phyloP scores from a whole-genome alignment of 2,888 invertebrate species.

The Pelosia muscerda region DNA sequence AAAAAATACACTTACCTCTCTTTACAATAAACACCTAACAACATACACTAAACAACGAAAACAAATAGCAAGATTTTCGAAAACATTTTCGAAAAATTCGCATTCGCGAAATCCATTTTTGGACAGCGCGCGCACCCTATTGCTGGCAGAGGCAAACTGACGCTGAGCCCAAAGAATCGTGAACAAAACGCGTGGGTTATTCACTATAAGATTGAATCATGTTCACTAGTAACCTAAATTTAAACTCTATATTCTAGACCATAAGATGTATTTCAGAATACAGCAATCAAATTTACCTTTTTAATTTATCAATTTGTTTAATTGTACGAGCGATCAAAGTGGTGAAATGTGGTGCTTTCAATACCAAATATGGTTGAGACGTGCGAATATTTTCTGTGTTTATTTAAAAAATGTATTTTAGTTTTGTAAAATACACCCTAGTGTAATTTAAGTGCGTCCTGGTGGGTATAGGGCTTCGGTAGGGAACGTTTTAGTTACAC shows the following conservation, averaged over 20 bases:
- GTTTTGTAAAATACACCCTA: neutral
- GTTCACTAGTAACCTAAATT: conserved; percentile 54
- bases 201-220: conserved; percentile 66
- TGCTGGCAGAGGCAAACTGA: conserved; percentile 70
- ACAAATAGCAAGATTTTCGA: conserved; percentile 32
- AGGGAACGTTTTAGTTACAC: neutral
- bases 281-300: conserved; percentile 63
- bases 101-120: conserved; percentile 57
- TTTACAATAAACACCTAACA: conserved; percentile 30
- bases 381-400: neutral
- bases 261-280: conserved; percentile 53
- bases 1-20: conserved; percentile 36
- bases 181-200: conserved; percentile 78
- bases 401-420: neutral
- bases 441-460: conserved; percentile 7
- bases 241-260: conserved; percentile 54
- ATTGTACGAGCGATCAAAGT: conserved; percentile 54
- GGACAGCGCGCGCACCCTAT: conserved; percentile 71
- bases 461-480: conserved; percentile 21
- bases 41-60: conserved; percentile 38
- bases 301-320: conserved; percentile 69
- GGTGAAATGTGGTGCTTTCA: conserved; percentile 54
- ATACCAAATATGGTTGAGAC: conserved; percentile 29
- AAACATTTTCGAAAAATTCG: conserved; percentile 44
- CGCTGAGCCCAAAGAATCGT: conserved; percentile 67